Conservation (phyloP, 2,797 vertebrate species). For the Chloroceryle amazona region DNA sequence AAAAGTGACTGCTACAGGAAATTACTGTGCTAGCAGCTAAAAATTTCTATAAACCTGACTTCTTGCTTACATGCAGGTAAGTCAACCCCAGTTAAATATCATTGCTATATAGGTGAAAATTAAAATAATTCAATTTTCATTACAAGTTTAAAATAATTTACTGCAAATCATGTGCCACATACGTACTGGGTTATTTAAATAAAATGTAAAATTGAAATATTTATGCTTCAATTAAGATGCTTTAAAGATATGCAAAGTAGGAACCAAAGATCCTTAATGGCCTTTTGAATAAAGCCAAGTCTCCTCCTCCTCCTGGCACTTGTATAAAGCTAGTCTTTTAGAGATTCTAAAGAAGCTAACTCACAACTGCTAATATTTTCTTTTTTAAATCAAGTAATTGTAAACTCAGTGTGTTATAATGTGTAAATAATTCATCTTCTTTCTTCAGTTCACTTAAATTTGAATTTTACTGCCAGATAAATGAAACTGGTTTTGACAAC, state of each 20-base stretch:
- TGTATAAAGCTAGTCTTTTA: background rate
- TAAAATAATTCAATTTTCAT: background rate
- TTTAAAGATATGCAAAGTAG: background rate
- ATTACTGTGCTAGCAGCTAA: background rate
- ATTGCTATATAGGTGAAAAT: fast-evolving
- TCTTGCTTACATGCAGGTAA: background rate
- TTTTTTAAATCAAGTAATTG: background rate
- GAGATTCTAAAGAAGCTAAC: background rate
- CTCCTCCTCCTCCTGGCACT: background rate
- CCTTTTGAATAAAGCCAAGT: background rate
- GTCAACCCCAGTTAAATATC: background rate
- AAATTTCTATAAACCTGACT: background rate
- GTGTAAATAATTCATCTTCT: background rate
- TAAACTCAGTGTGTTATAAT: background rate
- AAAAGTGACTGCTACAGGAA: background rate
- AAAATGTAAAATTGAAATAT: background rate
- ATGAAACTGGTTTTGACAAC: background rate
- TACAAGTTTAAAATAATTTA: background rate
- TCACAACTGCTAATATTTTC: background rate
- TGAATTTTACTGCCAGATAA: background rate
- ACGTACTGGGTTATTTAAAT: background rate
- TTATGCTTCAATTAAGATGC: background rate
- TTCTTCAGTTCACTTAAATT: background rate
- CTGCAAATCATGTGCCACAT: background rate
- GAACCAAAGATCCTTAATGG: background rate